A percentile compares a stretch with the other conserved stretches of the same genome.
Conservation (phyloP, 2,888 invertebrate species). For the Stratiomys singularior region DNA sequence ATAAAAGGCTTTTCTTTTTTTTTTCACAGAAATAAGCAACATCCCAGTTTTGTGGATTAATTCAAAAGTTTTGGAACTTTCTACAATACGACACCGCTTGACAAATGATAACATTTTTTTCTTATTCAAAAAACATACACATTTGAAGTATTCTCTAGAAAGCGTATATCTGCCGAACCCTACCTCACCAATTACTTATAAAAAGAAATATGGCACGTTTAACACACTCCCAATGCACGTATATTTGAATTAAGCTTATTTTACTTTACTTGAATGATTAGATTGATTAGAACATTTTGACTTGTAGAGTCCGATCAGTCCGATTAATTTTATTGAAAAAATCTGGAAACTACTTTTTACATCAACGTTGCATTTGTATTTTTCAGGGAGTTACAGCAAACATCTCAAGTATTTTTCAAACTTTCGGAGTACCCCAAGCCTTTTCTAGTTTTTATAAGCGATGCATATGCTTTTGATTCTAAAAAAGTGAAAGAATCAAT, state of each 20-base stretch:
- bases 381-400: neutral
- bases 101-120: neutral
- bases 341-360: too few species aligned
- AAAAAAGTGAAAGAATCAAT: neutral
- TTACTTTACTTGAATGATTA: neutral
- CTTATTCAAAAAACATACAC: neutral
- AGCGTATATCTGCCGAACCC: neutral
- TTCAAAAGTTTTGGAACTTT: neutral
- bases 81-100: neutral
- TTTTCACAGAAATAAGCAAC: neutral
- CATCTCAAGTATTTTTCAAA: neutral
- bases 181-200: neutral
- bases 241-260: neutral
- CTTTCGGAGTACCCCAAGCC: neutral
- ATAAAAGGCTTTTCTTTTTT: neutral
- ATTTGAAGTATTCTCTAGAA: neutral
- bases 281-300: neutral
- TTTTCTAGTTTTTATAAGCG: neutral
- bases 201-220: constrained; percentile 10
- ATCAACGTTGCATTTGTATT: too few species aligned
- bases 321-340: too few species aligned
- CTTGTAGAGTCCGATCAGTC: too few species aligned
- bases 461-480: neutral
- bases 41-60: neutral
- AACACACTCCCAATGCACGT: constrained; percentile 5